These are phyloP conservation scores for Poeciliopsis gracilis DNA, from an alignment of 2,797 vertebrate species.

Conservation along the genomic window DNA sequence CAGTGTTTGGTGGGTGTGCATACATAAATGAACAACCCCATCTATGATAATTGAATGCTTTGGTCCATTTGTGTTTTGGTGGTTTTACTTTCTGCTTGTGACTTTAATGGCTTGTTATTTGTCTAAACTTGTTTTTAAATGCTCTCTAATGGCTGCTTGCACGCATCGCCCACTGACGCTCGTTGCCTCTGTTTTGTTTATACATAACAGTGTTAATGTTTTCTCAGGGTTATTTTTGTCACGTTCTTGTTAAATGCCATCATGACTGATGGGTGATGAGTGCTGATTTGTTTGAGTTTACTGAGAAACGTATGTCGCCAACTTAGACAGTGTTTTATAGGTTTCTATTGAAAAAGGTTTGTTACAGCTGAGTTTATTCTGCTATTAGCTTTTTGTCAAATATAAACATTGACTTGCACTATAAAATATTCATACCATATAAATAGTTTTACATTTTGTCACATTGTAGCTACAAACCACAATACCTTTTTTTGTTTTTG, in stretches of 20 bases:
- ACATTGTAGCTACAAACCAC: not conserved
- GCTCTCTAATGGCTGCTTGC: conserved; percentile 61
- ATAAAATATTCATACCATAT: not conserved
- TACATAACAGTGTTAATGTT: conserved; percentile 23
- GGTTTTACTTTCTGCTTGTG: conserved; percentile 67
- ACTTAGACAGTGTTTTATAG: not conserved
- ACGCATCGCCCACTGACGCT: conserved; percentile 45
- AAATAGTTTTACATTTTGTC: not conserved
- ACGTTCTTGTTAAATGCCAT: conserved; percentile 29
- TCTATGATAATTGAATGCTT: conserved; percentile 74
- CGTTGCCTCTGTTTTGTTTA: conserved; percentile 33
- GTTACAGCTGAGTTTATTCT: not conserved
- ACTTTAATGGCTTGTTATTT: conserved; percentile 74
- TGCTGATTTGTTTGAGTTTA: conserved; percentile 2
- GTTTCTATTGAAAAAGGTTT: not conserved
- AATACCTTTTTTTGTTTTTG: not conserved
- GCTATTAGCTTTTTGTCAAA: not conserved
- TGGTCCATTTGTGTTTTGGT: conserved; percentile 71
- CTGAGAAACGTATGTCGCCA: conserved; percentile 4
- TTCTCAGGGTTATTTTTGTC: conserved; percentile 48
- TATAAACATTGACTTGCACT: not conserved
- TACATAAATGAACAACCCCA: conserved; percentile 52
- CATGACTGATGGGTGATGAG: conserved; percentile 5
- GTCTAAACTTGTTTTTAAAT: conserved; percentile 71
- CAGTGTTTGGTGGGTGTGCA: conserved; percentile 36